These are phyloP conservation scores for Lateolabrax maculatus DNA, from an alignment of 2,797 vertebrate species.

Conservation along the genomic window DNA sequence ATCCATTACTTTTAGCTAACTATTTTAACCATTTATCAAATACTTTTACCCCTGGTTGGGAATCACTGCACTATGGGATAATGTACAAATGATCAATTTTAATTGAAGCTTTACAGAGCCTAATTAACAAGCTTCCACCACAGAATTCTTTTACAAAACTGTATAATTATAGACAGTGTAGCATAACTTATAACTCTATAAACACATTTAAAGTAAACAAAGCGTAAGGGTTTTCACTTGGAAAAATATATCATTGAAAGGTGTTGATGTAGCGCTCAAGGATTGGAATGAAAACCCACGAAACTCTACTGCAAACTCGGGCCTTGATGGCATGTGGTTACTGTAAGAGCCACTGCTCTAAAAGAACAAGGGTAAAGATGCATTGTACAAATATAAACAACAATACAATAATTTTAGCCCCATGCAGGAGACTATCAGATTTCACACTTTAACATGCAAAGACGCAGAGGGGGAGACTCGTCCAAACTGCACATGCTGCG, in stretches of 20 bases:
- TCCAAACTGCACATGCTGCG: constrained; percentile 76
- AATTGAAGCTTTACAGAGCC: not conserved
- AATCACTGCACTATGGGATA: not conserved
- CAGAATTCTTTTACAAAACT: not conserved
- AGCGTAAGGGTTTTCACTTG: not conserved
- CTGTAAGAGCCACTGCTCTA: not conserved
- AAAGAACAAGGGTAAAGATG: not conserved
- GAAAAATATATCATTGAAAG: not conserved
- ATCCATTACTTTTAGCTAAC: not conserved
- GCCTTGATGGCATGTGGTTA: constrained; percentile 53
- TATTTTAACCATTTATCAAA: not conserved
- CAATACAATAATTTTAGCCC: constrained; percentile 37
- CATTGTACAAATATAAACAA: constrained; percentile 12
- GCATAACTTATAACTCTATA: not conserved
- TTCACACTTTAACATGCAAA: constrained; percentile 68
- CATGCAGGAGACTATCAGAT: constrained; percentile 65
- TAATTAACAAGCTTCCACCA: not conserved
- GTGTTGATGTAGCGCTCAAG: not conserved
- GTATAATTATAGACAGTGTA: not conserved
- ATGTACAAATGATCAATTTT: not conserved
- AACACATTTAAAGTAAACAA: not conserved
- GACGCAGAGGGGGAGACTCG: constrained; percentile 22
- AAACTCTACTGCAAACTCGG: not conserved
- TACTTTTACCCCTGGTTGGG: not conserved
- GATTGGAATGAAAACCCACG: constrained; percentile 24